Evolutionary conservation across 2,797 vertebrate species (phyloP), one percentile per base, ranked within the genome.

Genomic region (Fringilla coelebs): DNA sequence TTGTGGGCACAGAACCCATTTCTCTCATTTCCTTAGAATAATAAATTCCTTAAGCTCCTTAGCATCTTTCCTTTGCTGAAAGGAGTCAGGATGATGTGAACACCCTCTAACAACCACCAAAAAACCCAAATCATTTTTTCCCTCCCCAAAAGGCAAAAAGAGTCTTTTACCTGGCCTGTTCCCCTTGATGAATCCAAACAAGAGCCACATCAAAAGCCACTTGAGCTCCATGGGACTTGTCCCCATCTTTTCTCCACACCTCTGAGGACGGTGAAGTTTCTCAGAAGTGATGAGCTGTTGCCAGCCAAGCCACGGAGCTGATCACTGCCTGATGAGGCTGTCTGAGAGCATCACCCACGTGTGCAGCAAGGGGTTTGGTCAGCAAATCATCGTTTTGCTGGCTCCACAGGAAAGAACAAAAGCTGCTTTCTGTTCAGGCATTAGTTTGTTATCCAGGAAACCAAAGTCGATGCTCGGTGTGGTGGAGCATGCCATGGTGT

Each of bases 141-240:
- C 67, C 45, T 67, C 67, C 82, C 79, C 66, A 79, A 63, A 81
- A 87, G 28, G 18, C 34, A 96, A 52, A 75, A 94, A 62, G 19
- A 76, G 31, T 45, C 48, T 61, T 86, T 97, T 97, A 97, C 96
- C 96, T 96, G 34, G 11, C 46, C 55, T 18, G 8, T 9, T 54
- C 38, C 38, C 85, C 71, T 22, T 79, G 95, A 82, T 0, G 9
- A 52, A 93, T 96, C 93, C 94, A 82, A 96, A 34, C 48, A 94
- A 85, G 91, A 94, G 92, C 95, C 95, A 95, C 93, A 93, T 94
- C 94, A 96, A 95, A 96, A 97, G 83, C 77, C 49, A 88, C 77
- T n/a, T 88, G 85, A 71, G 57, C 80, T 91, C 91, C 94, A 91
- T 85, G 85, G 85, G 49, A 54, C 73, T 91, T n/a, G 45, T 81